Evolutionary conservation across 2,888 invertebrate genomes (phyloP).

Genomic region (Tiliacea citrago): DNA sequence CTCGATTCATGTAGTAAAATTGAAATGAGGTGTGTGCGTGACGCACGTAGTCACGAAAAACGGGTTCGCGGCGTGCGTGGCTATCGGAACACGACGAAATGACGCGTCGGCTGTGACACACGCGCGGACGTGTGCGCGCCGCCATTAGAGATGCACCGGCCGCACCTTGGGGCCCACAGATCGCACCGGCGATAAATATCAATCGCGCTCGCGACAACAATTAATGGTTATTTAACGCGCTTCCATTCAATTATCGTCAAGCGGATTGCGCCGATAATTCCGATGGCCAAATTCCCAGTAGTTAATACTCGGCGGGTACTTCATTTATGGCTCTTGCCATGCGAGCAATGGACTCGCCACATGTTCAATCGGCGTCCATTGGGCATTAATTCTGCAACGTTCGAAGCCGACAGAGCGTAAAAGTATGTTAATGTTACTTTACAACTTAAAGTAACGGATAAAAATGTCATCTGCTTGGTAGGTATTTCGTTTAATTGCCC

Average conservation of each 20-base stretch:
- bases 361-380: slow-evolving; percentile 76
- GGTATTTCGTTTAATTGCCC: slow-evolving; percentile 73
- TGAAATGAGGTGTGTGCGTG: slow-evolving; percentile 79
- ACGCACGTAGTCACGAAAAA: slow-evolving; percentile 79
- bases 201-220: slow-evolving; percentile 81
- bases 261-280: slow-evolving; percentile 85
- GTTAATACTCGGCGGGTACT: slow-evolving; percentile 80
- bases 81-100: slow-evolving; percentile 73
- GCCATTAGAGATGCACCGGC: slow-evolving; percentile 69
- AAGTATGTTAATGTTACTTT: slow-evolving; percentile 82
- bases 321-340: slow-evolving; percentile 82
- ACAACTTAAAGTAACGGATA: slow-evolving; percentile 73
- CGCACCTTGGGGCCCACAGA: slow-evolving; percentile 67
- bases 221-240: slow-evolving; percentile 87
- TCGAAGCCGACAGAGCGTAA: slow-evolving; percentile 78
- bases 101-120: slow-evolving; percentile 66
- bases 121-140: slow-evolving; percentile 58
- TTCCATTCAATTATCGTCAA: slow-evolving; percentile 86
- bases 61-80: slow-evolving; percentile 72
- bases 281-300: slow-evolving; percentile 84
- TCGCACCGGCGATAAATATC: slow-evolving; percentile 80
- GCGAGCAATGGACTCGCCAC: slow-evolving; percentile 76
- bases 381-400: slow-evolving; percentile 83
- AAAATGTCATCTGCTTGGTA: slow-evolving; percentile 72
- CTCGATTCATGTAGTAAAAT: slow-evolving; percentile 76